Evolutionary conservation across 92 coral and sea anemone species (phyloP).

Genomic region (Porites cylindrica): DNA sequence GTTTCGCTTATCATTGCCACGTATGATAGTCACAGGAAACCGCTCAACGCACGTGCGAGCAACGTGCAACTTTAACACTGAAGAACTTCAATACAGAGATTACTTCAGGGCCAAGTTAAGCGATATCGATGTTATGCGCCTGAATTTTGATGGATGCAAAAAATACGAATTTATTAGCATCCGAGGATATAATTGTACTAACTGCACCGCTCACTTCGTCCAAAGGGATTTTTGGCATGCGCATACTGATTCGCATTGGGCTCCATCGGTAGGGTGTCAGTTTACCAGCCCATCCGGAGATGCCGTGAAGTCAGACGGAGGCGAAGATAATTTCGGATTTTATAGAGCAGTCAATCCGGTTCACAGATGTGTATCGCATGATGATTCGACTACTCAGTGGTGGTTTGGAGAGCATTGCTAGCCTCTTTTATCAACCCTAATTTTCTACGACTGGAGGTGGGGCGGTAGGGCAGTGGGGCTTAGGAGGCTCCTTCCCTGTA

Average conservation of each 20-base stretch:
- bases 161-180: constrained; percentile 42
- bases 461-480: too few species aligned
- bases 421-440: too few species aligned
- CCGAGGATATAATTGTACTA: constrained; percentile 26
- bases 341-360: constrained; percentile 25
- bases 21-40: constrained; percentile 24
- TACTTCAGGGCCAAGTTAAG: constrained; percentile 40
- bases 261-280: not conserved
- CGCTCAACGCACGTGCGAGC: constrained; percentile 54
- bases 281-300: not conserved
- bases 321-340: constrained; percentile 47
- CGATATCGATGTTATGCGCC: constrained; percentile 43
- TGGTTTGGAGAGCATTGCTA: constrained; percentile 35
- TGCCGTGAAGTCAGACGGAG: not conserved
- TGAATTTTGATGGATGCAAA: constrained; percentile 12
- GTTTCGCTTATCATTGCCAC: constrained; percentile 40
- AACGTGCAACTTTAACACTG: constrained; percentile 51
- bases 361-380: constrained; percentile 37
- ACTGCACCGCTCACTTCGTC: constrained; percentile 34
- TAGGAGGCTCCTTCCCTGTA: too few species aligned
- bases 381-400: constrained; percentile 56
- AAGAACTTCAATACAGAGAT: constrained; percentile 54
- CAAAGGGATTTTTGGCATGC: constrained; percentile 9
- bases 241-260: constrained; percentile 19
- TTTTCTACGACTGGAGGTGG: too few species aligned